Conservation (phyloP, 2,113 vertebrate species). For the Chelonoidis abingdonii region DNA sequence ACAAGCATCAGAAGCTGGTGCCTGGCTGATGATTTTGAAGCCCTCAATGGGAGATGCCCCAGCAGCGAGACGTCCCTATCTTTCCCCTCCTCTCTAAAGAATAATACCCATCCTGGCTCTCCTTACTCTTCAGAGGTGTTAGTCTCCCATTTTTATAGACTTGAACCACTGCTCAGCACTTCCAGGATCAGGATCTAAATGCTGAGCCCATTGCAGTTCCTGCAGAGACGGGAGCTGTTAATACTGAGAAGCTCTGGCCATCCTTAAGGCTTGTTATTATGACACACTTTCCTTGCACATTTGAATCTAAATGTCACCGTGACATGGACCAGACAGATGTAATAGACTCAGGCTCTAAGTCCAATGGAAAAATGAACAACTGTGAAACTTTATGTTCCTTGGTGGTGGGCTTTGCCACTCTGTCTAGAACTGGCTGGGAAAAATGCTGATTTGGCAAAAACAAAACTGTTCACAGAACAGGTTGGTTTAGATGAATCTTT, state of each 20-base stretch:
- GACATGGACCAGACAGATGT: not conserved
- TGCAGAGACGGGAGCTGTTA: too few species aligned
- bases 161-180: not conserved
- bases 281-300: not conserved
- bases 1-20: not conserved
- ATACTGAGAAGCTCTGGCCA: not conserved
- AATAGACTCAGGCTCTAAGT: not conserved
- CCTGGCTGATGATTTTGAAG: not conserved
- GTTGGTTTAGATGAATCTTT: not conserved
- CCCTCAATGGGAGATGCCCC: not conserved
- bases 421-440: not conserved
- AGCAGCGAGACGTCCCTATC: not conserved
- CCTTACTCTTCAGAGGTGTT: not conserved
- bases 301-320: not conserved
- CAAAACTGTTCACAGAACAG: not conserved
- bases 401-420: not conserved
- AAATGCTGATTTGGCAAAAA: not conserved
- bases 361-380: conserved; percentile 9
- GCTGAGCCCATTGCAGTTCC: not conserved
- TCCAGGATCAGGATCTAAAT: not conserved
- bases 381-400: not conserved
- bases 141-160: not conserved
- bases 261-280: fast-evolving
- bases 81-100: too few species aligned
- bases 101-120: not conserved